Base-by-base conservation (phyloP, 1,140 invertebrate species). In the Aphis gossypii region DNA sequence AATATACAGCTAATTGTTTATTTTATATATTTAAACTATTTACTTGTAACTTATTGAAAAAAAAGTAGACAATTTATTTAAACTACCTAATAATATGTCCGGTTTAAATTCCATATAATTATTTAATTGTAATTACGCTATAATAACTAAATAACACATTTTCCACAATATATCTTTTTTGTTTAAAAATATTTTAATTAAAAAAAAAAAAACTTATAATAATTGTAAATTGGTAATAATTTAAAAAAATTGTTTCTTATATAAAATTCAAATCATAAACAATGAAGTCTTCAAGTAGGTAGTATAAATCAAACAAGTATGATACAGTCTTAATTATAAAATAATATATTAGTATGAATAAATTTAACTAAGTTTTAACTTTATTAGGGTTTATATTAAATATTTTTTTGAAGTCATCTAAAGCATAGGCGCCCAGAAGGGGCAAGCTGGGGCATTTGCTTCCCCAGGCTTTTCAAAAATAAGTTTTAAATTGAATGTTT, bases 321-420 rank as follows among this genome's bases (percentile, higher is more conserved):
- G 35, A 35, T 35, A 35, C 35, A 35, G 35, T 35, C 23, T 68
- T 14, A n/a, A n/a, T 25, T 68, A n/a, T 68, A n/a, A 35, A 35
- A 35, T 35, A 35, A 68, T 30, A 14, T n/a, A 14, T n/a, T 14
- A 68, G 30, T 68, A 68, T 68, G 18, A n/a, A 68, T n/a, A 68
- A n/a, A 68, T 68, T n/a, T 68, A 14, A 68, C 30, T n/a, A n/a
- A 68, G 30, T 14, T 18, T 44, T 84, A 5, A 41, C 38, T 84
- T 35, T 54, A 54, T 51, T 90, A 38, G 89, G 54, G n/a, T 93
- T 93, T 1, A 97, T 96, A 90, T 96, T 96, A 95, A 98, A 98
- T 1, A 98, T 95, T 93, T 96, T 95, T 95, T 97, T 97, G 35
- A 98, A 96, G 95, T 98, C 98, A 35, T 35, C 35, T 35, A 35